Evolutionary conservation across 2,797 vertebrate species (phyloP), one percentile per base, ranked within the genome.

Genomic region (Periparus ater): DNA sequence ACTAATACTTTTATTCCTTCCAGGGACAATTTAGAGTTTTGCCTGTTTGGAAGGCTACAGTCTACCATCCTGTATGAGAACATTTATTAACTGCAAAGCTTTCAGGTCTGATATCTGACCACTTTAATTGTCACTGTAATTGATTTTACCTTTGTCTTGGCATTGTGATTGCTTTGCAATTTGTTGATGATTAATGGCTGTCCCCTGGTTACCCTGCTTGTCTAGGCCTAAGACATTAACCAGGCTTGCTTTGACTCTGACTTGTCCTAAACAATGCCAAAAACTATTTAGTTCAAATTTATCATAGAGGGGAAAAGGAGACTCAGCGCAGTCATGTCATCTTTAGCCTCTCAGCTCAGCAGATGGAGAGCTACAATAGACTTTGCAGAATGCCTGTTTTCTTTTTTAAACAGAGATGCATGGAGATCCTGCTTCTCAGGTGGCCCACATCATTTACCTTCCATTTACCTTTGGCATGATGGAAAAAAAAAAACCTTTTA

Each of bases 81-180:
- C 47, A 76, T 42, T 87, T 87, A 36, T 93, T 95, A 96, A 92
- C 89, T 36, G 10, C 57, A 95, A 80, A 76, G 47, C 16, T 85
- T 97, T 91, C 80, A 89, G 34, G 51, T 86, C 83, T 97, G 84
- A 88, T 95, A 77, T 92, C 76, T 95, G 63, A 88, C 51, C 60
- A 82, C 86, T 94, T 94, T 96, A 97, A 97, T 96, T 96, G 95
- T 96, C 91, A 94, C 44, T 91, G 62, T 95, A 96, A 98, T 96
- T 97, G 96, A 97, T 97, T 97, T 97, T 97, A 95, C 77, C 88
- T 98, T 96, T 96, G 92, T 96, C 92, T 96, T 96, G 89, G 82
- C 84, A 85, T 60, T 48, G 67, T 80, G 89, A 93, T 94, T 96
- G 70, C 91, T 95, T 93, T 97, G 80, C 87, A 97, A 96, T 96